phyloP scores from a whole-genome alignment of 2,113 vertebrate genomes.

The Ageneiosus marmoratus region DNA sequence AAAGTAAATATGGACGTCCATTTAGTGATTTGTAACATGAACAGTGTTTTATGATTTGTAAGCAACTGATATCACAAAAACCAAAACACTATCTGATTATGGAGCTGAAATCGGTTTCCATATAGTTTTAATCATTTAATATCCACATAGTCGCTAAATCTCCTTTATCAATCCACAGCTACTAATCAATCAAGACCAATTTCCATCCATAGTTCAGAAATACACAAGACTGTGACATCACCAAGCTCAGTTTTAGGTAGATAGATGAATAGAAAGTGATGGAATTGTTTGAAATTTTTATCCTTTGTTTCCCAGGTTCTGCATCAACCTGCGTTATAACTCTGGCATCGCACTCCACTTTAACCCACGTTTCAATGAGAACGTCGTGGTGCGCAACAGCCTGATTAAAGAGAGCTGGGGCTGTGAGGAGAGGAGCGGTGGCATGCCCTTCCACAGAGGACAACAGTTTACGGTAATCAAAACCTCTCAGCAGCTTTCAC shows the following conservation, averaged over 20 bases:
- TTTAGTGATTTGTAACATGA: too few relatives aligned
- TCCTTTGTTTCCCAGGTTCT: conserved; percentile 61
- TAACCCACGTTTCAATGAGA: conserved; percentile 74
- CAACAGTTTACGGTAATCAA: conserved; percentile 67
- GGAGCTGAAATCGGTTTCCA: neutral
- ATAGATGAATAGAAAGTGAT: neutral
- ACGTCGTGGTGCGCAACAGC: conserved; percentile 69
- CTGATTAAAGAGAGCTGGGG: conserved; percentile 61
- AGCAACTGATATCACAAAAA: too few relatives aligned
- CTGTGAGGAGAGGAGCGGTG: conserved; percentile 60
- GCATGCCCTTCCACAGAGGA: conserved; percentile 68
- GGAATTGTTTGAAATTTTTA: neutral
- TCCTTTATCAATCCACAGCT: neutral
- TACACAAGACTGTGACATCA: neutral
- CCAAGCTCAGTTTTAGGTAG: neutral
- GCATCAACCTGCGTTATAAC: conserved; percentile 65
- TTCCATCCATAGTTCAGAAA: neutral
- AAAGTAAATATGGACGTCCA: too few relatives aligned
- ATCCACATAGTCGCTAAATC: neutral
- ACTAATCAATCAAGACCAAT: neutral
- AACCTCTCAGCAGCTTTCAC: neutral
- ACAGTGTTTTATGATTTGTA: too few relatives aligned
- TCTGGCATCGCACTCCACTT: conserved; percentile 72
- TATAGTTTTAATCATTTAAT: neutral
- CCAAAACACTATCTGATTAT: too few relatives aligned